Evolutionary conservation across 2,113 vertebrate genomes (phyloP).

Genomic region (Bubalus kerabau): DNA sequence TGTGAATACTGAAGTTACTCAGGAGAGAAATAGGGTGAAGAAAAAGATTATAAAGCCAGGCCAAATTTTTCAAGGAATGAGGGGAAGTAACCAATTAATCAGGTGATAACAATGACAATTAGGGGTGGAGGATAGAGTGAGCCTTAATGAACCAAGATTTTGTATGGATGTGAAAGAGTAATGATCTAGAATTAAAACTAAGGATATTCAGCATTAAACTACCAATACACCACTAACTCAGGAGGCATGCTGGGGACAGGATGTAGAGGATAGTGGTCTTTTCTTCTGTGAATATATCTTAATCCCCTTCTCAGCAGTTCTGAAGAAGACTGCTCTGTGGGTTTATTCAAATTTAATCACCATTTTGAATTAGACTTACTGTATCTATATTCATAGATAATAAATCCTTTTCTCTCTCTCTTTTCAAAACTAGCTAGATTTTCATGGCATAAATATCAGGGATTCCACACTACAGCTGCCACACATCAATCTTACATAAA

Average conservation of each 20-base stretch:
- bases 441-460: slow-evolving; percentile 1
- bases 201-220: neutral
- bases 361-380: slow-evolving; percentile 18
- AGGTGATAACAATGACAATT: neutral
- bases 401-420: neutral
- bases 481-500: slow-evolving; percentile 63
- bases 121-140: neutral
- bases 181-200: neutral
- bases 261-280: neutral
- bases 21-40: neutral
- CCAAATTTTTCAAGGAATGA: neutral
- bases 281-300: neutral
- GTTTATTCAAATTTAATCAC: slow-evolving; percentile 32
- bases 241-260: neutral
- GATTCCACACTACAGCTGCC: neutral
- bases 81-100: neutral
- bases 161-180: neutral
- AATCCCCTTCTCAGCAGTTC: neutral
- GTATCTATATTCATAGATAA: neutral
- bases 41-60: neutral
- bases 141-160: neutral
- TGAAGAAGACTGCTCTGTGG: neutral
- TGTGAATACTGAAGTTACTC: neutral
- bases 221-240: neutral
- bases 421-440: slow-evolving; percentile 33